Percentiles rank a stretch among this genome's conserved stretches.
Conservation (phyloP, 2,888 invertebrate species). For the Atrina japonica region DNA sequence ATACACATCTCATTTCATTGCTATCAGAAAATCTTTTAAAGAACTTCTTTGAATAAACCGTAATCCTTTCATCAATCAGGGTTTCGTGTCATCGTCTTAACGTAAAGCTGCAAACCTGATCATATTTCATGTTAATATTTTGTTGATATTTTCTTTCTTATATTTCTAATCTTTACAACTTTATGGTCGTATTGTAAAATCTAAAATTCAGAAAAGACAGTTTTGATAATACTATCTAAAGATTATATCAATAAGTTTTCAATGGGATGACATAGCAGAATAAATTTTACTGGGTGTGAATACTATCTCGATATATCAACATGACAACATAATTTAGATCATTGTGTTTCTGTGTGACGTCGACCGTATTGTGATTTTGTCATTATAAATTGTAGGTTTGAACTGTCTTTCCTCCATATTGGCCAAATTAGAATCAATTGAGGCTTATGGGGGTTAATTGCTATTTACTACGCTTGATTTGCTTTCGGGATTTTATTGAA, state of each 20-base stretch:
- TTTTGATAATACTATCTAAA: neutral
- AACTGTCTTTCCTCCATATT: neutral
- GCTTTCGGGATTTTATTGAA: too few relatives aligned
- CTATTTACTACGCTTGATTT: too few relatives aligned
- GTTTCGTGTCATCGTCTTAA: too few relatives aligned
- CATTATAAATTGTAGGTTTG: conserved; percentile 18
- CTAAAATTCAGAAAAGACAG: conserved; percentile 6
- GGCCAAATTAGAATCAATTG: neutral
- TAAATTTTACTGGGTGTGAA: neutral
- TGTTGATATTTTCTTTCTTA: too few relatives aligned
- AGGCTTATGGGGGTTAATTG: neutral
- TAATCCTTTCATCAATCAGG: too few relatives aligned
- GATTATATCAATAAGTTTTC: conserved; percentile 1
- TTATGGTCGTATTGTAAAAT: conserved; percentile 11
- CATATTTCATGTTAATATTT: too few relatives aligned
- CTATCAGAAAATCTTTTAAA: too few relatives aligned
- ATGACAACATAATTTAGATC: conserved; percentile 22
- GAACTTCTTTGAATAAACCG: too few relatives aligned
- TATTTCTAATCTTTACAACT: neutral
- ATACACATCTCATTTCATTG: too few relatives aligned
- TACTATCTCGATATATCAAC: conserved; percentile 15
- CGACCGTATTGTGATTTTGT: conserved; percentile 17
- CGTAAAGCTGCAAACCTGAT: too few relatives aligned
- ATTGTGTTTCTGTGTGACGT: conserved; percentile 22
- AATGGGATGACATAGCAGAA: conserved; percentile 1